These are phyloP conservation scores for Passer montanus DNA, from an alignment of 2,113 vertebrate genomes.

Conservation along the genomic window DNA sequence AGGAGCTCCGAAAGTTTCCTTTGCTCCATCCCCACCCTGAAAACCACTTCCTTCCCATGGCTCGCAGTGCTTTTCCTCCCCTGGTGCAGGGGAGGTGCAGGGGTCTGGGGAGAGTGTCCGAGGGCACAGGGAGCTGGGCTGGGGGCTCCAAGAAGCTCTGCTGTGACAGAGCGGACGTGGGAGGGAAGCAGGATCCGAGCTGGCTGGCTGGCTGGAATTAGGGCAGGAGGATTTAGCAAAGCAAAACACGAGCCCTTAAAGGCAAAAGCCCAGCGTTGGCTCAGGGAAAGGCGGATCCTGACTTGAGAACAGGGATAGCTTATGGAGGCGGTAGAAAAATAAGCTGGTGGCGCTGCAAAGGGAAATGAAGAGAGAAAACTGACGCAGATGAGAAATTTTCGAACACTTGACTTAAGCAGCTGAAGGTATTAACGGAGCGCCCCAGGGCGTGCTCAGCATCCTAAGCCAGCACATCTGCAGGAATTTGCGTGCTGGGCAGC, in stretches of 20 bases:
- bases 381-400: not conserved
- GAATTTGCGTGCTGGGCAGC: not conserved
- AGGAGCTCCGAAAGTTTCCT: conserved; percentile 13
- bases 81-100: not conserved
- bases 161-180: not conserved
- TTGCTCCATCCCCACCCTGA: not conserved
- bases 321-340: not conserved
- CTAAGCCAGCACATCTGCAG: not conserved
- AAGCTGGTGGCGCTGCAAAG: not conserved
- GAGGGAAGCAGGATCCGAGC: not conserved
- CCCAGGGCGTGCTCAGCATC: not conserved
- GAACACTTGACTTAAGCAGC: conserved; percentile 10
- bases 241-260: not conserved
- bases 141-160: not conserved
- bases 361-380: not conserved
- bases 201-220: not conserved
- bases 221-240: conserved; percentile 31
- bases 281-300: not conserved
- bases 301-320: not conserved
- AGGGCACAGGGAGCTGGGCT: not conserved
- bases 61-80: not conserved
- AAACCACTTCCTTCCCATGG: not conserved
- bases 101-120: not conserved
- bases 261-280: not conserved
- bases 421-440: not conserved